Evolutionary conservation across 2,113 vertebrate species (phyloP).

Genomic region (Pygoscelis antarcticus): DNA sequence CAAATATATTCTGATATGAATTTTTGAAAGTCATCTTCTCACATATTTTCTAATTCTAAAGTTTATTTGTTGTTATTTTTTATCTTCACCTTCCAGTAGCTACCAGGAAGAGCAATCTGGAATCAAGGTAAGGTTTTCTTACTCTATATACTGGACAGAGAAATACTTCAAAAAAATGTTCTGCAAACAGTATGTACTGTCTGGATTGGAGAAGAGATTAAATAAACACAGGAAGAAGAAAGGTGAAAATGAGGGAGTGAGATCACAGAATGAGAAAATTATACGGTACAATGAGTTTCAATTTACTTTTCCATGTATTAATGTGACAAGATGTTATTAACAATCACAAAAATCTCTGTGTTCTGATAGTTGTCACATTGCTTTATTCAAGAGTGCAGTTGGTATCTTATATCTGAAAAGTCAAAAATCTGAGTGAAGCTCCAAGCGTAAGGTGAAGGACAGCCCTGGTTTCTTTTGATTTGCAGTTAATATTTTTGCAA

Average conservation of each 20-base stretch:
- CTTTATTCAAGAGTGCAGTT: neutral
- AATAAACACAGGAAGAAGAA: neutral
- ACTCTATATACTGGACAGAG: neutral
- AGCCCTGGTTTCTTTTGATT: neutral
- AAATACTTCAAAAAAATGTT: neutral
- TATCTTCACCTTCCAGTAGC: neutral
- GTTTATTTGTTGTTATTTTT: neutral
- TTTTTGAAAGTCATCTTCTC: neutral
- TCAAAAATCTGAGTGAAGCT: neutral
- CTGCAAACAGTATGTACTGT: neutral
- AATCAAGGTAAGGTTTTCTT: neutral
- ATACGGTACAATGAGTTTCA: neutral
- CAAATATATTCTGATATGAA: neutral
- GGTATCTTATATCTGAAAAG: neutral
- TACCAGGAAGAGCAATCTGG: neutral
- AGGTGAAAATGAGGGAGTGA: neutral
- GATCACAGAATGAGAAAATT: conserved; percentile 7
- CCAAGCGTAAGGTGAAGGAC: neutral
- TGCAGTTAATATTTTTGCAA: neutral
- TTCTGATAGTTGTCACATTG: neutral
- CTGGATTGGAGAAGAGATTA: neutral
- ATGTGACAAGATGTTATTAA: neutral
- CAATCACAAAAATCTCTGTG: neutral
- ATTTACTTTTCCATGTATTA: neutral
- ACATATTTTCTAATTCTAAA: neutral